Base-by-base conservation (phyloP, 2,113 vertebrate species). In the Mugil cephalus region DNA sequence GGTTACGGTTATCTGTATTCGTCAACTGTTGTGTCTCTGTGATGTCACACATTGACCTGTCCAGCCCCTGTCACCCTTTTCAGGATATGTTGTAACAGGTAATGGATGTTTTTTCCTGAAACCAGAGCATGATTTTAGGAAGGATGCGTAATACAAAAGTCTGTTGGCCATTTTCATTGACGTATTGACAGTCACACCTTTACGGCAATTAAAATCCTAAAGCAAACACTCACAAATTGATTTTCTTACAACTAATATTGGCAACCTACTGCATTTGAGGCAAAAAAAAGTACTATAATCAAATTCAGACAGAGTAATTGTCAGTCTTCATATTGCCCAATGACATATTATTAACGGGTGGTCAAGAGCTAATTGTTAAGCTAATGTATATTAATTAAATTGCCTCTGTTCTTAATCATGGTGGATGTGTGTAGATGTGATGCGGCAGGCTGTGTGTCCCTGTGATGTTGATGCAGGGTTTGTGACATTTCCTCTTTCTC, bases 401-500 rank as follows among this genome's bases (percentile, higher is more conserved):
- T 8, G 45, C 58, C n/a, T n/a, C n/a, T 21, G 10, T 14, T 15
- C 34, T 42, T 51, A 3, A 1, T 17, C n/a, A n/a, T 50, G 3
- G n/a, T 8, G 21, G 21, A 39, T 30, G 9, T 36, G 50, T 55
- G 15, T n/a, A 30, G 60, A 42, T 11, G 40, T 21, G 11, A 66
- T 47, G 43, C 17, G 19, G 13, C 10, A 47, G n/a, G n/a, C n/a
- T n/a, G n/a, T n/a, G n/a, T n/a, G n/a, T n/a, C n/a, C n/a, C n/a
- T n/a, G n/a, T n/a, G n/a, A n/a, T n/a, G n/a, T n/a, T 30, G 24
- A 30, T 30, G 5, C 24, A 5, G 24, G 67, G 55, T 52, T 38
- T 83, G 24, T 75, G 77, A 76, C 63, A 65, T 69, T 79, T 84
- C 70, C 56, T 76, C 42, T 78, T 56, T 84, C 58, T 63, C 54